A percentile compares a stretch with the other conserved stretches of the same genome.
These are phyloP conservation scores for Cephus spinipes DNA, from an alignment of 2,888 invertebrate species.

Conservation along the genomic window DNA sequence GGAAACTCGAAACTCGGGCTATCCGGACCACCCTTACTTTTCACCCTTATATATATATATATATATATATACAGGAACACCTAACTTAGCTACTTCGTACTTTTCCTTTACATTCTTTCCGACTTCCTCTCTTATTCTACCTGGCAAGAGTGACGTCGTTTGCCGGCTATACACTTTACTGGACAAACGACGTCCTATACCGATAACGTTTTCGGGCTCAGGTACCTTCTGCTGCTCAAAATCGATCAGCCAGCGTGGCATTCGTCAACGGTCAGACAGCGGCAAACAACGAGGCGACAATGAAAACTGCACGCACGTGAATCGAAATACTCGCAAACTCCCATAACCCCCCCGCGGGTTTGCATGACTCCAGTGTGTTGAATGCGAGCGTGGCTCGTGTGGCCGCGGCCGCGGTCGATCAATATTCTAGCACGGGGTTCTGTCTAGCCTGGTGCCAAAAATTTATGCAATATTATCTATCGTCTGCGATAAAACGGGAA, in stretches of 20 bases:
- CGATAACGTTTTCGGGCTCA: neutral
- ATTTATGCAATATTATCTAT: conserved; percentile 20
- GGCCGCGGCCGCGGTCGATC: neutral
- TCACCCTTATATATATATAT: neutral
- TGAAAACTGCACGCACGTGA: conserved; percentile 27
- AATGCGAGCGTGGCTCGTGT: neutral
- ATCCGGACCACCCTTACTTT: neutral
- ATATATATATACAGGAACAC: neutral
- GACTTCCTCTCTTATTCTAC: neutral
- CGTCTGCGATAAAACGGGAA: neutral
- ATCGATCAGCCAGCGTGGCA: neutral
- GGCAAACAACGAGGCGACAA: conserved; percentile 18
- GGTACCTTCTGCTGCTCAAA: neutral
- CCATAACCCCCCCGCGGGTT: neutral
- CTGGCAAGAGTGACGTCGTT: neutral
- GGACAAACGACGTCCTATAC: neutral
- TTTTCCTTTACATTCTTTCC: neutral
- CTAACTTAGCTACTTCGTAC: neutral
- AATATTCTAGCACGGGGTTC: conserved; percentile 17
- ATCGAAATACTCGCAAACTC: conserved; percentile 13
- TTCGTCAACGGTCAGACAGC: neutral
- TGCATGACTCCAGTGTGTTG: conserved; percentile 17
- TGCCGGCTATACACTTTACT: neutral
- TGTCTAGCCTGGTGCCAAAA: conserved; percentile 16
- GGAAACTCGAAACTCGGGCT: conserved; percentile 5